Percentiles rank a stretch among this genome's conserved stretches.
These are phyloP conservation scores for Macrobrachium nipponense DNA, from an alignment of 1,140 invertebrate genomes.

Conservation along the genomic window DNA sequence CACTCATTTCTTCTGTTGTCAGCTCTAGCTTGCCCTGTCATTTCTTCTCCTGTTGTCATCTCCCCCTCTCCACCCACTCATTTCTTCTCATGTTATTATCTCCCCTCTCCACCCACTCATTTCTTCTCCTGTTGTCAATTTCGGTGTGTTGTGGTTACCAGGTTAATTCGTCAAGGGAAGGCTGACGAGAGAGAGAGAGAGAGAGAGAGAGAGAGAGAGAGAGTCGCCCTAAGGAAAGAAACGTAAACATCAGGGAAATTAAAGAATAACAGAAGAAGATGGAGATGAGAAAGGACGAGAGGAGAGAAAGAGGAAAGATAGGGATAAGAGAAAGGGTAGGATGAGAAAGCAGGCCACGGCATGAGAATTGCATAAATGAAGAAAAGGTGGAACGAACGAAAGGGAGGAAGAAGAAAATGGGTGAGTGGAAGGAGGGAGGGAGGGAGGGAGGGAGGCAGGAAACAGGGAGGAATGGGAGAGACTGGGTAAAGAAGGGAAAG, in stretches of 20 bases:
- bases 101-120: not conserved
- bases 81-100: not conserved
- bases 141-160: not conserved
- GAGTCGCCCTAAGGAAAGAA: not conserved
- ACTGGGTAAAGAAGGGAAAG: not conserved
- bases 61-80: not conserved
- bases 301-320: not conserved
- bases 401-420: not conserved
- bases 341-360: not conserved
- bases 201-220: no score
- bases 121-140: not conserved
- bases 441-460: not conserved
- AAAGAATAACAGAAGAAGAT: not conserved
- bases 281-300: no score
- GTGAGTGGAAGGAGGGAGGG: slow-evolving; percentile 2
- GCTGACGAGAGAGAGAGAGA: not conserved
- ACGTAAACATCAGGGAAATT: not conserved
- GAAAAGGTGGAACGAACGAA: not conserved
- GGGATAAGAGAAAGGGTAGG: not conserved
- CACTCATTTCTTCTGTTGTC: not conserved
- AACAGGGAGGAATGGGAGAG: not conserved
- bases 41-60: not conserved
- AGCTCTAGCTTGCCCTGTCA: not conserved
- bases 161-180: not conserved
- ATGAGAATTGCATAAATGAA: not conserved